These are phyloP conservation scores for Larimichthys crocea DNA, from an alignment of 2,113 vertebrate species.

Conservation along the genomic window DNA sequence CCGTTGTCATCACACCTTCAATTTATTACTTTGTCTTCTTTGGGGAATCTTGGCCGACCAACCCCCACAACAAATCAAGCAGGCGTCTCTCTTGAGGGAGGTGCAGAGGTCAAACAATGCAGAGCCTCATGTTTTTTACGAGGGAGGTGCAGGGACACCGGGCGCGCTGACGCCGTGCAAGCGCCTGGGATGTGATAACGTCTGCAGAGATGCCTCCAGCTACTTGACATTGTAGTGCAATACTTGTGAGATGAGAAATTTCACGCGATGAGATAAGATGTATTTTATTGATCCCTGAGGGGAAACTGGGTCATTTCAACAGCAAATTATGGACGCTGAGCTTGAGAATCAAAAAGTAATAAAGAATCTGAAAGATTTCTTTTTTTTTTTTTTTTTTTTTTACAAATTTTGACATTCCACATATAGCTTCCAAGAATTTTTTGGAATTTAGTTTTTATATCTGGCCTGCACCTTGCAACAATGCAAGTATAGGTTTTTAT, in stretches of 20 bases:
- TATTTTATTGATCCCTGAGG: constrained; percentile 63
- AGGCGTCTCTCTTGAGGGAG: constrained; percentile 33
- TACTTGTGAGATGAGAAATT: constrained; percentile 57
- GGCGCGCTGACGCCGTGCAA: constrained; percentile 1
- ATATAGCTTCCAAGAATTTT: not conserved
- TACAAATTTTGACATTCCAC: not conserved
- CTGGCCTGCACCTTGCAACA: not conserved
- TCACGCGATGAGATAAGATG: constrained; percentile 51
- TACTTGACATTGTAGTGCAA: constrained; percentile 32
- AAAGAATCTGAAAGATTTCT: not conserved
- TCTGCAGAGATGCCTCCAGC: constrained; percentile 45
- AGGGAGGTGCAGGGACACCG: constrained; percentile 22
- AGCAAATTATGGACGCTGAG: not conserved
- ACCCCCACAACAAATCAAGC: constrained; percentile 53
- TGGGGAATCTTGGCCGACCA: constrained; percentile 6
- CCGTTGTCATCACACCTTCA: not conserved
- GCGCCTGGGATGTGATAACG: constrained; percentile 38
- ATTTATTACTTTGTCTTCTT: constrained; percentile 59
- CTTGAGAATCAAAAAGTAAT: not conserved
- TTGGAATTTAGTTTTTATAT: not conserved
- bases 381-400: constrained; percentile 1
- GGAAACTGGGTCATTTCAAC: constrained; percentile 13
- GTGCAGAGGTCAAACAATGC: constrained; percentile 64
- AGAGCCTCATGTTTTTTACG: constrained; percentile 46
- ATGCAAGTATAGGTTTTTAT: not conserved